Evolutionary conservation across 2,113 vertebrate genomes (phyloP).

Genomic region (Leuciscus idus): DNA sequence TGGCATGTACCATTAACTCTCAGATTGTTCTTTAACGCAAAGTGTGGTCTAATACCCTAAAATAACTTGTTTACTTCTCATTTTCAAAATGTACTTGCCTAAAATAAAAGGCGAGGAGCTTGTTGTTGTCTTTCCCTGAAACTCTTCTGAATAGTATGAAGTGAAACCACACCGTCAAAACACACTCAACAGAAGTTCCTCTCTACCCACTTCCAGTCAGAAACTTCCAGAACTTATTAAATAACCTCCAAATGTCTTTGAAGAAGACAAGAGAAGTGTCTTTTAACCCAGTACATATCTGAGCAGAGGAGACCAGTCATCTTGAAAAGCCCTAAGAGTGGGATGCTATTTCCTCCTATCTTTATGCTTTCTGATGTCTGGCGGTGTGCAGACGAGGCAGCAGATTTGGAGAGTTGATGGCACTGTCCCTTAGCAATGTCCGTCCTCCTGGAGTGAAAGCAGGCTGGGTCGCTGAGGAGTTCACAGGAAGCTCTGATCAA

Average conservation of each 20-base stretch:
- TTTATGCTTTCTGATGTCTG: slow-evolving; percentile 18
- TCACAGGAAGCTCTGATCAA: slow-evolving; percentile 9
- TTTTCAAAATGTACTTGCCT: background rate
- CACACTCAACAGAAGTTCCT: background rate
- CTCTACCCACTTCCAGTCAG: background rate
- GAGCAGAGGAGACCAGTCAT: slow-evolving; percentile 30
- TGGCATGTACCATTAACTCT: slow-evolving; percentile 28
- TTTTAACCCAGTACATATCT: slow-evolving; percentile 33
- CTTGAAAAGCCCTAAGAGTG: slow-evolving; percentile 7
- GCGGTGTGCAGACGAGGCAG: background rate
- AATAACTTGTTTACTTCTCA: slow-evolving; percentile 21
- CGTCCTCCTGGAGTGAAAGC: background rate
- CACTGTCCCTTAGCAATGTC: slow-evolving; percentile 13
- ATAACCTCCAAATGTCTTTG: background rate
- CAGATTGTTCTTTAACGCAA: slow-evolving; percentile 1
- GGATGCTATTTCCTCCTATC: background rate
- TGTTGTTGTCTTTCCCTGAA: background rate
- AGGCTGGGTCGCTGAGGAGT: background rate
- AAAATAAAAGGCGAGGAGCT: background rate
- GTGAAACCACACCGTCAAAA: background rate
- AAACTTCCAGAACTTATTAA: slow-evolving; percentile 16
- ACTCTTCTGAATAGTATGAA: background rate
- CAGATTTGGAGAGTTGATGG: background rate
- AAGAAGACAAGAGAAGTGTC: background rate
- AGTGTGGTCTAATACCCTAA: slow-evolving; percentile 1